A percentile compares a stretch with the other conserved stretches of the same genome.
Conservation (phyloP, 2,888 invertebrate genomes). For the Megaustenia siamemsis region DNA sequence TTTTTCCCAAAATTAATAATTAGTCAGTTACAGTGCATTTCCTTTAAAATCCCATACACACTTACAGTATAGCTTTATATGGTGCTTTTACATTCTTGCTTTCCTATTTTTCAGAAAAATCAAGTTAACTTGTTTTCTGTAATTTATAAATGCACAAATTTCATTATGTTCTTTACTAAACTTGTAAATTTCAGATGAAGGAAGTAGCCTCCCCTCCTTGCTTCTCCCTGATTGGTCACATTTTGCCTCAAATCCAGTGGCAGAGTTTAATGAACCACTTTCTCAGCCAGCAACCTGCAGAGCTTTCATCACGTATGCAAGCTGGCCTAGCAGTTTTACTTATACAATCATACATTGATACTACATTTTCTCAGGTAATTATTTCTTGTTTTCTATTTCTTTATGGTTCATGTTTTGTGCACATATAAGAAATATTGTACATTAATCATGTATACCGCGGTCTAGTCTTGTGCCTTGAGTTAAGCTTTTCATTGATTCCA, state of each 20-base stretch:
- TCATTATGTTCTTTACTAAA: neutral
- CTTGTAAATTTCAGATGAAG: slow-evolving; percentile 51
- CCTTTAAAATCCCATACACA: no score
- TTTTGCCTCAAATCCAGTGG: slow-evolving; percentile 87
- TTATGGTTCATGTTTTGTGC: no score
- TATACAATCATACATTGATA: slow-evolving; percentile 87
- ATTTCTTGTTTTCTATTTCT: neutral
- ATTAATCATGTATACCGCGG: no score
- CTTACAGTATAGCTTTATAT: no score
- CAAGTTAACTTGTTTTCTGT: no score
- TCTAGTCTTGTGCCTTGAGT: no score
- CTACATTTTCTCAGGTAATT: slow-evolving; percentile 84
- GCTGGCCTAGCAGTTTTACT: slow-evolving; percentile 86
- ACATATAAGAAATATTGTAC: no score
- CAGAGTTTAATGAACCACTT: slow-evolving; percentile 66
- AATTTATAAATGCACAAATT: neutral
- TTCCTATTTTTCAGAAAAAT: no score
- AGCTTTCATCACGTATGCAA: slow-evolving; percentile 82
- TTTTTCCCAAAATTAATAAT: no score
- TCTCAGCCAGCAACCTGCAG: slow-evolving; percentile 80
- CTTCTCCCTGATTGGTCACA: slow-evolving; percentile 86
- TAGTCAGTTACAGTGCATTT: no score
- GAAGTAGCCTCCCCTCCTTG: slow-evolving; percentile 75
- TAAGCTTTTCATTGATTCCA: no score
- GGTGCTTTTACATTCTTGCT: no score